Evolutionary conservation across 1,140 invertebrate genomes (phyloP), one percentile per base, ranked within the genome.

Genomic region (Plutomurus gul): DNA sequence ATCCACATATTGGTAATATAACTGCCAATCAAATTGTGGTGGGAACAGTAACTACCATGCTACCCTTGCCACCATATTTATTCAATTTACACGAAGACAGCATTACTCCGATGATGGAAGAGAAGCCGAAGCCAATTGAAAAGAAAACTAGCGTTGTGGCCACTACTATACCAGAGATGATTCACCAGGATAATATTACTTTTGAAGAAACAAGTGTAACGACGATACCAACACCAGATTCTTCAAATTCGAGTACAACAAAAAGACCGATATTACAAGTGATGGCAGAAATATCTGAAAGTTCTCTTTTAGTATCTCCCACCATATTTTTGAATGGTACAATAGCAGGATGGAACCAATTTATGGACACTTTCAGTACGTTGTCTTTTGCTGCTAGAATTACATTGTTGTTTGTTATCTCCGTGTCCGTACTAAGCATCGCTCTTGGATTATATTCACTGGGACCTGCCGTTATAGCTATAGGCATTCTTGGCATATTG

Each of bases 361-460:
- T 82, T n/a, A 20, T 79, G 3, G 6, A 70, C 6, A 75, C 79
- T 56, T 56, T 82, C n/a, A 70, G 40, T 16, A 56, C 46, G 10
- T 33, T 82, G 2, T 75, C 75, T 18, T 60, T 49, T 43, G 46
- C 27, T 0, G 65, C 79, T 3, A 82, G 79, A 56, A 78, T 82
- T 43, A 40, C 75, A 18, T 25, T 82, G 0, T 33, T 82, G 6
- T 82, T 82, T 77, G 47, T 77, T 13, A 20, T 81, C 1, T 76
- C 82, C 6, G 77, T 82, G n/a, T 80, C 79, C 3, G 51, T 81
- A n/a, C 37, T 81, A n/a, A 81, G 79, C 43, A 82, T 82, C 46
- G 75, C 60, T 18, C 37, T 82, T 4, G 82, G 82, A n/a, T 3
- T 82, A 7, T 83, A 78, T 49, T 74, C 71, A 18, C 39, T 83